phyloP scores from a whole-genome alignment of 2,113 vertebrate species.

The Antidorcas marsupialis region DNA sequence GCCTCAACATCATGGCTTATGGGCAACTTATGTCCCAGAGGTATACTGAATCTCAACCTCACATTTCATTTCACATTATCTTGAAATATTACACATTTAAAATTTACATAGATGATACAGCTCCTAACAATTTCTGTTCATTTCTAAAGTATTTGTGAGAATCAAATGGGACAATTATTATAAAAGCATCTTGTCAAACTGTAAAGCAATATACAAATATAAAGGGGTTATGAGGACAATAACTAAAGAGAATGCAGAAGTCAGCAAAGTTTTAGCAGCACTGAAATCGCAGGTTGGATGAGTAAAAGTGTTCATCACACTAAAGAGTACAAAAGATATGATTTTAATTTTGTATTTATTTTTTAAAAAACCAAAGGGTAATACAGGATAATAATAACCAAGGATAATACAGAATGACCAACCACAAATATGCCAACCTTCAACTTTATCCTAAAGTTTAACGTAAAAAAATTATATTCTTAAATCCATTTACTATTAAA shows the following conservation, averaged over 20 bases:
- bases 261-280: not conserved
- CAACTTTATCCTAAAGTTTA: not conserved
- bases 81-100: not conserved
- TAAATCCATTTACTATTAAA: not conserved
- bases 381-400: not conserved
- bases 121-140: not conserved
- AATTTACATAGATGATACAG: not conserved
- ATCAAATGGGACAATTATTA: not conserved
- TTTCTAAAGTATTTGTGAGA: not conserved
- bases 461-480: accelerated
- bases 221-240: not conserved
- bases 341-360: not conserved
- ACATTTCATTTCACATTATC: not conserved
- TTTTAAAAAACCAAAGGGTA: not conserved
- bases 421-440: not conserved
- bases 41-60: not conserved
- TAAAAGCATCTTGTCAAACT: not conserved
- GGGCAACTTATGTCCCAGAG: not conserved
- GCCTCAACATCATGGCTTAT: not conserved
- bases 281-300: not conserved
- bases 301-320: not conserved
- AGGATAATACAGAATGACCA: not conserved
- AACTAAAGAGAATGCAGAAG: not conserved
- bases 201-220: not conserved
- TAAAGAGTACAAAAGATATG: not conserved